A percentile compares a stretch with the other conserved stretches of the same genome.
Conservation (phyloP, 2,113 vertebrate species). For the Genyomyrus donnyi region DNA sequence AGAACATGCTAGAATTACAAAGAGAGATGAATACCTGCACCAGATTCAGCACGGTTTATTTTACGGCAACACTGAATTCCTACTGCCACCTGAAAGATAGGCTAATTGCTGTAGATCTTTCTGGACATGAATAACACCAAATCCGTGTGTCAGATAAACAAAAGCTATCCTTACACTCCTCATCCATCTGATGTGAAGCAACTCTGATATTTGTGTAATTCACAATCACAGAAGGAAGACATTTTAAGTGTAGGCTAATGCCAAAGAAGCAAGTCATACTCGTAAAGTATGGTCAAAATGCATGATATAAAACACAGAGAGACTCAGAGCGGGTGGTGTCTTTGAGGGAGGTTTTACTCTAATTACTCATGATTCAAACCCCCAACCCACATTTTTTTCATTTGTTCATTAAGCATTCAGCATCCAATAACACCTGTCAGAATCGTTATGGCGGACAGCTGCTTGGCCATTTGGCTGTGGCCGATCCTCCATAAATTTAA, state of each 20-base stretch:
- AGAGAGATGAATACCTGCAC: neutral
- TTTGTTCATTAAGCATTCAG: neutral
- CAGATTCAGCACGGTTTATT: neutral
- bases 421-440: neutral
- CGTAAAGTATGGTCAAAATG: neutral
- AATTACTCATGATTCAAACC: slow-evolving; percentile 1
- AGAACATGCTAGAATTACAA: neutral
- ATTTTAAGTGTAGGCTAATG: neutral
- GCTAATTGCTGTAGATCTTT: neutral
- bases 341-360: neutral
- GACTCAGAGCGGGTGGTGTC: neutral
- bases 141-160: neutral
- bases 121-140: neutral
- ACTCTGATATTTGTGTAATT: neutral
- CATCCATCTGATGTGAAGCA: neutral
- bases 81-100: neutral
- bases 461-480: slow-evolving; percentile 1
- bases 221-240: neutral
- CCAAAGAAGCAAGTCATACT: neutral
- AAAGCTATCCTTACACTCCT: neutral
- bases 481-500: slow-evolving; percentile 50
- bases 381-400: neutral
- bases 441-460: neutral
- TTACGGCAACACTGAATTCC: neutral
- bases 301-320: neutral